These are phyloP conservation scores for Drosophila parabipectinata DNA, from an alignment of 1,140 invertebrate genomes.

Conservation along the genomic window DNA sequence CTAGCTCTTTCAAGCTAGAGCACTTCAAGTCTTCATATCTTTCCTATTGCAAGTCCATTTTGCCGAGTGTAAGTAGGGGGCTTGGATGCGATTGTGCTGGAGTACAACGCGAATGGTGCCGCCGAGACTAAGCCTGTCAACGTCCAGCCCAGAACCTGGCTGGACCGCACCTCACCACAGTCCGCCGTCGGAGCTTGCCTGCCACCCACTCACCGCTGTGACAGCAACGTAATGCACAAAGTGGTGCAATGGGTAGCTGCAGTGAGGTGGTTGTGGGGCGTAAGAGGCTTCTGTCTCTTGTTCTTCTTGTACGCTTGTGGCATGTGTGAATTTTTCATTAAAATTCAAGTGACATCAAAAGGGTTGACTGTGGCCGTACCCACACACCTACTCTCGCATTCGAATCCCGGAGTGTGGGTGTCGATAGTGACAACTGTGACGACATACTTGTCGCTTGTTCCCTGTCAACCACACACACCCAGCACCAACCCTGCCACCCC, in stretches of 20 bases:
- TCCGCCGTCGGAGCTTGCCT: conserved; percentile 26
- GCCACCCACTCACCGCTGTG: conserved; percentile 17
- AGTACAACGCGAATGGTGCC: conserved; percentile 30
- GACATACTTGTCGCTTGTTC: conserved; percentile 77
- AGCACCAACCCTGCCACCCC: neutral
- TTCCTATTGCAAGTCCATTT: neutral
- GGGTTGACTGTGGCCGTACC: conserved; percentile 67
- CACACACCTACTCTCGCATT: conserved; percentile 10
- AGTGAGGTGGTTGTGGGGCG: neutral
- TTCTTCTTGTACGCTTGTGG: conserved; percentile 75
- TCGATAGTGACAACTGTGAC: conserved; percentile 81
- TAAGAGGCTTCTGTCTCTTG: conserved; percentile 14
- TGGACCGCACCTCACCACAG: conserved; percentile 59
- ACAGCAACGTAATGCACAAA: conserved; percentile 58
- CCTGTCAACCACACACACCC: conserved; percentile 53
- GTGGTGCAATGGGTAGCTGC: conserved; percentile 12
- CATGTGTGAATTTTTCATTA: conserved; percentile 83
- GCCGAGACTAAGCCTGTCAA: conserved; percentile 69
- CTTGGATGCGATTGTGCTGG: neutral
- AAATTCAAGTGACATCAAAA: conserved; percentile 83
- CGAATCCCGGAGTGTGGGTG: conserved; percentile 46
- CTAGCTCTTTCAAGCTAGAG: neutral
- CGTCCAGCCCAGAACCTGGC: conserved; percentile 49
- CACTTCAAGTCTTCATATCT: neutral
- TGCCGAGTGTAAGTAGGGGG: conserved; percentile 9